A percentile compares a stretch with the other conserved stretches of the same genome.
Conservation (phyloP, 2,113 vertebrate species). For the Hepsetus odoe region DNA sequence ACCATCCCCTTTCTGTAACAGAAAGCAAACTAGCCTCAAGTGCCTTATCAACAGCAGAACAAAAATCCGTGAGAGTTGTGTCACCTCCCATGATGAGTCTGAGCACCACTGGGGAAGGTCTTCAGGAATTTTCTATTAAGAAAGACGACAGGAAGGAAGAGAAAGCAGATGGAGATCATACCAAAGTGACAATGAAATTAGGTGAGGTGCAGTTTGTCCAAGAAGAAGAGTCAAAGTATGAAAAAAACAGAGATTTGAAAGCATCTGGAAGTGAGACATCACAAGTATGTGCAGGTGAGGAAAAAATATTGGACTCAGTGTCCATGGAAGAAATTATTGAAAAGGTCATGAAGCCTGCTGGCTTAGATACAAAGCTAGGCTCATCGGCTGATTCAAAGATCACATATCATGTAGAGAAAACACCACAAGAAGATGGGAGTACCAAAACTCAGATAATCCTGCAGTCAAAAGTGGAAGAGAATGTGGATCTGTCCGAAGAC, state of each 20-base stretch:
- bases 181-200: conserved; percentile 32
- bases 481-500: conserved; percentile 77
- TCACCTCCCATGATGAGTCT: conserved; percentile 60
- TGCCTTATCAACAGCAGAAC: conserved; percentile 54
- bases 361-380: conserved; percentile 66
- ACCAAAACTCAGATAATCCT: conserved; percentile 84
- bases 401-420: conserved; percentile 81
- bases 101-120: conserved; percentile 54
- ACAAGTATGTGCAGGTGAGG: conserved; percentile 50
- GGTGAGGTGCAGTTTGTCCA: conserved; percentile 38
- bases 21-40: conserved; percentile 48
- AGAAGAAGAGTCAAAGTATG: conserved; percentile 30
- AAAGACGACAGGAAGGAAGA: conserved; percentile 49
- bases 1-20: conserved; percentile 30
- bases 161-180: conserved; percentile 55
- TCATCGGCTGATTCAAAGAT: conserved; percentile 78
- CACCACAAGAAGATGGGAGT: conserved; percentile 77
- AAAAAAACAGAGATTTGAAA: conserved; percentile 35
- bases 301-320: conserved; percentile 66
- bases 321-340: conserved; percentile 84
- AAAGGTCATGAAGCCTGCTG: conserved; percentile 82
- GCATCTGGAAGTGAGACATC: conserved; percentile 32
- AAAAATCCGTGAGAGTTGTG: conserved; percentile 59
- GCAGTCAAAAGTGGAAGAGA: conserved; percentile 84
- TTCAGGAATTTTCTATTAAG: conserved; percentile 58